These are phyloP conservation scores for Aradophagus sp. DNA, from an alignment of 1,140 invertebrate species.

Conservation along the genomic window DNA sequence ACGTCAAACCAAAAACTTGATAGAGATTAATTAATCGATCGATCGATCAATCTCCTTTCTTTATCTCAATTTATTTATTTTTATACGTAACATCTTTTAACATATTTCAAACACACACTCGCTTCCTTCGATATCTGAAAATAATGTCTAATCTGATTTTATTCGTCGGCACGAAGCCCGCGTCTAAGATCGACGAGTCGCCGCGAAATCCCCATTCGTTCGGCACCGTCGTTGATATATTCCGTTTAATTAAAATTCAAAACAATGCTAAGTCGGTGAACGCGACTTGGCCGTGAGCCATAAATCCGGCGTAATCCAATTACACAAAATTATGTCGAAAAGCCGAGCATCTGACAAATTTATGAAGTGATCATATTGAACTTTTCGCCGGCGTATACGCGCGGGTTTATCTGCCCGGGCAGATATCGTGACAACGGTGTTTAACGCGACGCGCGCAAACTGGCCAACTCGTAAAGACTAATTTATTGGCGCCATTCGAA, in stretches of 20 bases:
- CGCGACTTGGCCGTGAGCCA: conserved; percentile 14
- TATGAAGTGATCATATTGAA: conserved; percentile 51
- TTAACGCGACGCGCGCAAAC: conserved; percentile 46
- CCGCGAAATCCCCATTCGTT: conserved; percentile 1
- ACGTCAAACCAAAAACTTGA: too few relatives aligned
- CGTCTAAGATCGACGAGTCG: conserved; percentile 5
- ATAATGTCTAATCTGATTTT: conserved; percentile 1
- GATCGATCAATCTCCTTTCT: too few relatives aligned
- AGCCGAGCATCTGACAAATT: conserved; percentile 35
- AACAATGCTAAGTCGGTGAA: conserved; percentile 40
- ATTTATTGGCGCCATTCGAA: conserved; percentile 57
- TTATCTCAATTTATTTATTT: too few relatives aligned
- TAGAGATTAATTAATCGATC: too few relatives aligned
- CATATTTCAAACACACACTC: too few relatives aligned
- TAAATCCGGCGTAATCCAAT: conserved; percentile 43
- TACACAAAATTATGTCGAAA: conserved; percentile 41
- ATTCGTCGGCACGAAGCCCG: not conserved
- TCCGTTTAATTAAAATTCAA: conserved; percentile 48
- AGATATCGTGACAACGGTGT: conserved; percentile 50
- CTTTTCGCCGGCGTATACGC: conserved; percentile 22
- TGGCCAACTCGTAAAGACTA: conserved; percentile 54
- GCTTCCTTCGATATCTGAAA: too few relatives aligned
- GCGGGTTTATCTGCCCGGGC: conserved; percentile 20
- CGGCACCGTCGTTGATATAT: conserved; percentile 19
- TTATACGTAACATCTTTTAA: too few relatives aligned